Base-by-base conservation (phyloP, 2,888 invertebrate genomes). In the Epirrhoe alternata region DNA sequence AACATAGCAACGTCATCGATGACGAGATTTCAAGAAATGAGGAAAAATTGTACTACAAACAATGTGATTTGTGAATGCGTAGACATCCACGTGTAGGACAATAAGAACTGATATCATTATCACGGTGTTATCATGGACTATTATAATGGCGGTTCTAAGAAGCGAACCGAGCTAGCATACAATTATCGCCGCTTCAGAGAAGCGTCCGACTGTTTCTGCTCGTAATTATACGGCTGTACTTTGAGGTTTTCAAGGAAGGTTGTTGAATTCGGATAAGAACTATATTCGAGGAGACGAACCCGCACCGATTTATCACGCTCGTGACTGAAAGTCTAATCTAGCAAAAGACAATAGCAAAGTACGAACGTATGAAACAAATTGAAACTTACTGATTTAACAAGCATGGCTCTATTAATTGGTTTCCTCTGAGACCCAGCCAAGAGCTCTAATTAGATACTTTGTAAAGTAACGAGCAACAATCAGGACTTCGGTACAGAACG, bases 111-210 rank as follows among this genome's bases (percentile, higher is more conserved):
- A 88, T 88, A 89, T 75, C 76, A 85, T 84, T 88, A 89, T 90
- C 88, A 84, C 77, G 76, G 76, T 79, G 81, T 86, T 92, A 92
- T 91, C 90, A 85, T 74, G 72, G 69, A 74, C 76, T 77, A 82
- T 80, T 84, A 81, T 84, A 84, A 84, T 82, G 72, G 76, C 72
- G 76, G 79, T 91, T 90, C 90, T 80, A 74, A 82, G 90, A 89
- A 90, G 74, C 79, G 70, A 80, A 82, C 75, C 79, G 77, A 81
- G 77, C 79, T 69, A 77, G 80, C 77, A 76, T 78, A 83, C 85
- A 89, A 91, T 91, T 89, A 90, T 87, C 82, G 81, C 71, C 64
- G 81, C 77, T 91, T 90, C 90, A 85, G 80, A 84, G 88, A 88
- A 90, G 64, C 80, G 80, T 72, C 80, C 75, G 77, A 72, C 79